Conservation (phyloP, 2,888 invertebrate species). For the Pseudococcus longispinus region DNA sequence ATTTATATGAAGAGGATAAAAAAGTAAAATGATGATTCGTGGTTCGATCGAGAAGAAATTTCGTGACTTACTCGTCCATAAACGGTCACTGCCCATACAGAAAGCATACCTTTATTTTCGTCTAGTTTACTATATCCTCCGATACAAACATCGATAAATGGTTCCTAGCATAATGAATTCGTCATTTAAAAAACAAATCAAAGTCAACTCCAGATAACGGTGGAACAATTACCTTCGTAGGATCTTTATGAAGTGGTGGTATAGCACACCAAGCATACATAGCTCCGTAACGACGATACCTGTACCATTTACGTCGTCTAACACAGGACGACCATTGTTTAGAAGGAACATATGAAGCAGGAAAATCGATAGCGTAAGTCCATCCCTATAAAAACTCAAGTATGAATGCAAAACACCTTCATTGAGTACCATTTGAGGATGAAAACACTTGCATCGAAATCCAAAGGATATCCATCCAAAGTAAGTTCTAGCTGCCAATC, state of each 20-base stretch:
- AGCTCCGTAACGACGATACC: constrained; percentile 85
- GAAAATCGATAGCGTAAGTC: constrained; percentile 93
- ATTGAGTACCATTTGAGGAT: neutral
- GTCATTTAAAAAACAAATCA: neutral
- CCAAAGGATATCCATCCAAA: constrained; percentile 83
- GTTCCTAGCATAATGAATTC: constrained; percentile 69
- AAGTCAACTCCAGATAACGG: neutral
- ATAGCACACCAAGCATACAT: constrained; percentile 93
- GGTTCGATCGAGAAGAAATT: constrained; percentile 30
- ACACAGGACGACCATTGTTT: constrained; percentile 92
- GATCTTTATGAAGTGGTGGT: constrained; percentile 86
- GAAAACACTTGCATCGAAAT: constrained; percentile 73
- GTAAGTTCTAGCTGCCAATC: constrained; percentile 89
- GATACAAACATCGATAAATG: constrained; percentile 88
- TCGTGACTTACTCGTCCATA: constrained; percentile 75
- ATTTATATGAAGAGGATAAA: neutral
- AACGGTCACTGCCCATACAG: constrained; percentile 94
- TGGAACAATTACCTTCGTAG: constrained; percentile 70
- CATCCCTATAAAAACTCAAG: constrained; percentile 69
- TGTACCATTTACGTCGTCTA: constrained; percentile 85
- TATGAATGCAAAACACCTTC: neutral
- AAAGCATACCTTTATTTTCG: constrained; percentile 72
- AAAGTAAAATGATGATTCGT: neutral
- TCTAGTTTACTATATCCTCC: constrained; percentile 85
- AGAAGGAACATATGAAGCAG: constrained; percentile 78